Conservation (phyloP, 2,888 invertebrate genomes). For the Callinectes sapidus region DNA sequence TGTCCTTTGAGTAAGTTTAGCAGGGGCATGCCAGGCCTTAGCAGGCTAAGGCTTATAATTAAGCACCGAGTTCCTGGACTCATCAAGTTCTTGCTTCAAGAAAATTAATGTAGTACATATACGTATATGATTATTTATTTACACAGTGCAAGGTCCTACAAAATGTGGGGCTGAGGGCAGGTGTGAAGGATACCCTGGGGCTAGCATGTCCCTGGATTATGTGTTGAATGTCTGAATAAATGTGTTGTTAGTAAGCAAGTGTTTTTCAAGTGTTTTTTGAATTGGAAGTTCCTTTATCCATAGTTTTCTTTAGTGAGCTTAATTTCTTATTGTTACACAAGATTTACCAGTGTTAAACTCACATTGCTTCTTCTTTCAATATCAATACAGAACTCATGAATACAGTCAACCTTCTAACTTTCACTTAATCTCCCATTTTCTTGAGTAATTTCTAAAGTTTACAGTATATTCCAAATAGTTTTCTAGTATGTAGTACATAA, state of each 20-base stretch:
- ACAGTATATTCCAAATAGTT: background rate
- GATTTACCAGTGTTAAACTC: background rate
- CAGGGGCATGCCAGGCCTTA: background rate
- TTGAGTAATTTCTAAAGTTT: background rate
- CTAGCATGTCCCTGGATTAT: background rate
- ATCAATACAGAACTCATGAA: background rate
- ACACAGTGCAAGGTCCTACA: background rate
- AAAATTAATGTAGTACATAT: background rate
- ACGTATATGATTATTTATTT: background rate
- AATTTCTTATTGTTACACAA: background rate
- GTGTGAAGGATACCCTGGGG: background rate
- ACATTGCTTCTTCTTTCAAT: background rate
- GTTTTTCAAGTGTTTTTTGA: background rate
- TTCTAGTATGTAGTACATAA: background rate
- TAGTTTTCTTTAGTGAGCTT: background rate
- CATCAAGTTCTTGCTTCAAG: background rate
- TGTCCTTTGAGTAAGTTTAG: background rate
- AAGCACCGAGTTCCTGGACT: background rate
- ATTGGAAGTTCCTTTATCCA: background rate
- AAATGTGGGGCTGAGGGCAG: background rate
- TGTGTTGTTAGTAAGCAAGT: background rate
- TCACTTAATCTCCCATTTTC: background rate
- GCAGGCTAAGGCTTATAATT: background rate
- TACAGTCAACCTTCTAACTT: background rate
- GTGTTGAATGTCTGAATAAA: slow-evolving; percentile 20